phyloP scores from a whole-genome alignment of 30 jellyfish, hydroid and myxozoan species.

The Aurelia aurita region DNA sequence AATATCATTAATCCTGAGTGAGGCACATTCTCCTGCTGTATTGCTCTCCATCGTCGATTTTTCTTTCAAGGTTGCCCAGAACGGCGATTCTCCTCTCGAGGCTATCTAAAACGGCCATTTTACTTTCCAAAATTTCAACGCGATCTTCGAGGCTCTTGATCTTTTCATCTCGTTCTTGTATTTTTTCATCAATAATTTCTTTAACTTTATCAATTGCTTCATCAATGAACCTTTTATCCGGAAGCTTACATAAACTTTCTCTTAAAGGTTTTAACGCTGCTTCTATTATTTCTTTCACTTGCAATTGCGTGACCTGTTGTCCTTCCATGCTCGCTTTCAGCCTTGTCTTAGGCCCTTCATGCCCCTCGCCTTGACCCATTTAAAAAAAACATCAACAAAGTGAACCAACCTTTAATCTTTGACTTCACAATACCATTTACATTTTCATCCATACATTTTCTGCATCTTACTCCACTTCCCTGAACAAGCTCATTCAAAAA shows the following conservation, averaged over 20 bases:
- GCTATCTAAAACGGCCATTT: slow-evolving; percentile 21
- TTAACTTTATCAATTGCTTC: slow-evolving; percentile 39
- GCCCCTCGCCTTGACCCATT: slow-evolving; percentile 4
- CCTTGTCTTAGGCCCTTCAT: slow-evolving; percentile 33
- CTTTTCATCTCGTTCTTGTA: slow-evolving; percentile 45
- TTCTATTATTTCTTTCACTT: slow-evolving; percentile 32
- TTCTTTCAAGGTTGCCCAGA: slow-evolving; percentile 21
- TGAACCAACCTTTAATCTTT: not conserved
- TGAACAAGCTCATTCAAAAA: slow-evolving; percentile 16
- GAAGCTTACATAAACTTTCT: slow-evolving; percentile 19
- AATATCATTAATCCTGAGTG: not conserved
- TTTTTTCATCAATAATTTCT: slow-evolving; percentile 38
- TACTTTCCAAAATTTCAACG: slow-evolving; percentile 21
- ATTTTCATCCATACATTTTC: slow-evolving; percentile 6
- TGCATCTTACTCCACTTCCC: slow-evolving; percentile 29
- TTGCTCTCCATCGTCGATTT: slow-evolving; percentile 42
- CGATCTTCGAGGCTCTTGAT: slow-evolving; percentile 53
- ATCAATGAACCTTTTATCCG: slow-evolving; percentile 50
- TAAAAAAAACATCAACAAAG: slow-evolving; percentile 9
- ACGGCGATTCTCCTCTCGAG: slow-evolving; percentile 22
- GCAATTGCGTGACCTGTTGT: slow-evolving; percentile 27
- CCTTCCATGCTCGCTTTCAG: slow-evolving; percentile 15
- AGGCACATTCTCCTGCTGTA: slow-evolving; percentile 24
- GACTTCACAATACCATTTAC: slow-evolving; percentile 2
- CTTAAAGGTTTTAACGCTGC: slow-evolving; percentile 46